Evolutionary conservation across 2,888 invertebrate genomes (phyloP), one percentile per base, ranked within the genome.

Genomic region (Microchrysa polita): DNA sequence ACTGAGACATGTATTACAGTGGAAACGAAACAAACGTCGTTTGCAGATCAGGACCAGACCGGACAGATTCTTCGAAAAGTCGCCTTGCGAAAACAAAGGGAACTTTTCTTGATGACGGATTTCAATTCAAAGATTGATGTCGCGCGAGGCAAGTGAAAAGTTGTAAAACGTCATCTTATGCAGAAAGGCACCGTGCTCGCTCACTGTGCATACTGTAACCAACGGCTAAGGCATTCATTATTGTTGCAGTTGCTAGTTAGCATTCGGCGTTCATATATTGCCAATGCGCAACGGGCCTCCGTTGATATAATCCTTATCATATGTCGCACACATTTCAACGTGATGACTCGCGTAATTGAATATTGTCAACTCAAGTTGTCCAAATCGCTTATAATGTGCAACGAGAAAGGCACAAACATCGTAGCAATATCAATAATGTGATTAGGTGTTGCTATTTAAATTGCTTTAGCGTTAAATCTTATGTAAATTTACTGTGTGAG

Each of bases 131-230:
- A 52, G 67, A 67, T 67, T 67, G 67, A 67, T 67, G 67, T 67
- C 53, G 52, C 53, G 52, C 12, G 52, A 52, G 27, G 67, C 53
- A 71, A 71, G 71, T 71, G 71, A 71, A 71, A 71, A 71, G 71
- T 71, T 71, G 71, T 71, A 71, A 71, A 71, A 71, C 59, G 71
- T 71, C 71, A 71, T 71, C 71, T 71, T 71, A 59, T 71, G 57
- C 71, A 57, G 22, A 67, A 67, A 67, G 22, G 48, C 67, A 67
- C 22, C 16, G 71, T 40, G 59, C 14, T n/a, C n/a, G n/a, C n/a
- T n/a, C n/a, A 48, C 22, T 20, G 71, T 40, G 57, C 7, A n/a
- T n/a, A 34, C 27, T 34, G 2, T n/a, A 42, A 34, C n/a, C n/a
- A n/a, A n/a, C n/a, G n/a, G n/a, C n/a, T n/a, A n/a, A n/a, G n/a